Evolutionary conservation across 2,797 vertebrate genomes (phyloP).

Genomic region (Mus spretus): DNA sequence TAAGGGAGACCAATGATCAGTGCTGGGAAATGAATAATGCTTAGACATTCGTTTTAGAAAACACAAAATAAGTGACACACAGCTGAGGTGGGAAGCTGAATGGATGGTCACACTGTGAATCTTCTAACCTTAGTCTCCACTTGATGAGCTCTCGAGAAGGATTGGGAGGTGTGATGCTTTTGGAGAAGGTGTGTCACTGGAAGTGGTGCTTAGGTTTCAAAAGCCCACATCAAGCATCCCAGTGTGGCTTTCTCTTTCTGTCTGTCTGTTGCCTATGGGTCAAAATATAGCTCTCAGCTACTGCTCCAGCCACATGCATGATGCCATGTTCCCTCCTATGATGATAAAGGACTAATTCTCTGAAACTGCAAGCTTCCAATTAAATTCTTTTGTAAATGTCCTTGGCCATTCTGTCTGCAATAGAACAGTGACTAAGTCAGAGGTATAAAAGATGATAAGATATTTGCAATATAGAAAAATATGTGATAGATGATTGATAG

Average conservation of each 20-base stretch:
- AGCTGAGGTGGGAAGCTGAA: not conserved
- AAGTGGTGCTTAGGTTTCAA: not conserved
- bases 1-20: not conserved
- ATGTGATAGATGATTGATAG: no score
- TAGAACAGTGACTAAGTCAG: not conserved
- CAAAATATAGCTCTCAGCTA: not conserved
- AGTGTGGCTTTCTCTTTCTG: not conserved
- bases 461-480: not conserved
- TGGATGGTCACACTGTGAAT: not conserved
- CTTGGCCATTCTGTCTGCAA: not conserved
- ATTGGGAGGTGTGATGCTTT: not conserved
- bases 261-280: not conserved
- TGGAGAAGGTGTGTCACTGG: not conserved
- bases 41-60: not conserved
- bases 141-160: not conserved
- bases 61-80: not conserved
- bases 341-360: not conserved
- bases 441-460: not conserved
- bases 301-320: not conserved
- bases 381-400: not conserved
- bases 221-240: not conserved
- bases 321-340: not conserved
- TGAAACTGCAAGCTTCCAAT: not conserved
- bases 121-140: not conserved
- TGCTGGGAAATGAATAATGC: not conserved